These are phyloP conservation scores for Orchesella flavescens DNA, from an alignment of 2,888 invertebrate species.

Conservation along the genomic window DNA sequence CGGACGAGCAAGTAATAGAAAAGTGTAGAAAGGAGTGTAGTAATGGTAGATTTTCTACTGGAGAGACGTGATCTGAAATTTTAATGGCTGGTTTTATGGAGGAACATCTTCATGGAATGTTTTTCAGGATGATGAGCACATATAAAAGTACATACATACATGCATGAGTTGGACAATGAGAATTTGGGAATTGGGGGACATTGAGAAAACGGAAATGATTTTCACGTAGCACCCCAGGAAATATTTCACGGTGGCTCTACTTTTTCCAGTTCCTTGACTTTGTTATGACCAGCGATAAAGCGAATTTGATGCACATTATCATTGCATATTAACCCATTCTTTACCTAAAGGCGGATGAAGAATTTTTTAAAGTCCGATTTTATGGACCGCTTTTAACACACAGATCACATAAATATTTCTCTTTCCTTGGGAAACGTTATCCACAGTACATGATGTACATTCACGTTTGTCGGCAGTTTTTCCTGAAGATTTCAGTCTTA, in stretches of 20 bases:
- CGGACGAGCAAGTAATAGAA: conserved; percentile 21
- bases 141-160: not conserved
- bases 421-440: too few species aligned
- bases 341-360: conserved; percentile 20
- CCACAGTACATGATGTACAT: not conserved
- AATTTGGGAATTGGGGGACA: not conserved
- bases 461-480: conserved; percentile 32
- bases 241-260: too few species aligned
- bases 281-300: not conserved
- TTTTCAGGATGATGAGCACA: conserved; percentile 1
- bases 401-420: not conserved
- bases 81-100: conserved; percentile 3
- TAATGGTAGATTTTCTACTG: conserved; percentile 8
- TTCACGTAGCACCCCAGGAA: not conserved
- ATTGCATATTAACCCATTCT: conserved; percentile 46
- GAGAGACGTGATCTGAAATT: not conserved
- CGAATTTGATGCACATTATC: conserved; percentile 22
- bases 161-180: not conserved
- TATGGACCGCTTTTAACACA: conserved; percentile 16
- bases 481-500: conserved; percentile 18
- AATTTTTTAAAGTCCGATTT: conserved; percentile 32
- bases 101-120: not conserved
- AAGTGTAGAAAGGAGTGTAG: not conserved
- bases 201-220: conserved; percentile 1
- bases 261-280: too few species aligned